These are phyloP conservation scores for Muntiacus reevesi DNA, from an alignment of 2,113 vertebrate genomes.

Conservation along the genomic window DNA sequence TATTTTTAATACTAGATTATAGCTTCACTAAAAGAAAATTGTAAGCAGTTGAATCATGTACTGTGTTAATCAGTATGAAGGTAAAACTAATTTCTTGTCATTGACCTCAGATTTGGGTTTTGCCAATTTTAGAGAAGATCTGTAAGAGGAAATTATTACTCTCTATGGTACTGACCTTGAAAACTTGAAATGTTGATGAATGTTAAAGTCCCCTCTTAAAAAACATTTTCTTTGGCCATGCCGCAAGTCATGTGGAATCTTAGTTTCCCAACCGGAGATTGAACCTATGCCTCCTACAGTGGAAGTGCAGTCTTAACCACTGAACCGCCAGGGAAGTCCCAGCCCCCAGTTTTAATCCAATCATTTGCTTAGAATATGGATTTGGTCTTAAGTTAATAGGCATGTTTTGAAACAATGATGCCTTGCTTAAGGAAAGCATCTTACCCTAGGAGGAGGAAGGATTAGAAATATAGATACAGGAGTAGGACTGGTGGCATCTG, in stretches of 20 bases:
- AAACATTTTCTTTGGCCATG: background rate
- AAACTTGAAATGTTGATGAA: background rate
- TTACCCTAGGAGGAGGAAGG: background rate
- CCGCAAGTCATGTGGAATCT: background rate
- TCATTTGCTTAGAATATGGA: background rate
- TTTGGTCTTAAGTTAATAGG: background rate
- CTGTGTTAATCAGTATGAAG: background rate
- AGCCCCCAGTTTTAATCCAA: background rate
- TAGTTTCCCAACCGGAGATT: background rate
- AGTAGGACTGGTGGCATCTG: background rate
- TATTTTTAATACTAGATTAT: conserved; percentile 1
- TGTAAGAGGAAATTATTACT: background rate
- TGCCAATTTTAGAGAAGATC: background rate
- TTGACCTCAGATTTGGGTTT: background rate
- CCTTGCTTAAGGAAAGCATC: background rate
- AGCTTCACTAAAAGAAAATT: background rate
- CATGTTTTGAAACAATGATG: background rate
- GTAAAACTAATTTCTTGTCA: background rate
- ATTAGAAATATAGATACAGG: background rate
- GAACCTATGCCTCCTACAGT: background rate
- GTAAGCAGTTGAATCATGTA: background rate
- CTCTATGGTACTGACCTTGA: background rate
- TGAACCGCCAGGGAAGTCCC: background rate
- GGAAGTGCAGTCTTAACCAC: background rate
- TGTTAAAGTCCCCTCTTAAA: background rate